phyloP scores from a whole-genome alignment of 35 echinoderm and acorn worm genomes.

The Patiria miniata region DNA sequence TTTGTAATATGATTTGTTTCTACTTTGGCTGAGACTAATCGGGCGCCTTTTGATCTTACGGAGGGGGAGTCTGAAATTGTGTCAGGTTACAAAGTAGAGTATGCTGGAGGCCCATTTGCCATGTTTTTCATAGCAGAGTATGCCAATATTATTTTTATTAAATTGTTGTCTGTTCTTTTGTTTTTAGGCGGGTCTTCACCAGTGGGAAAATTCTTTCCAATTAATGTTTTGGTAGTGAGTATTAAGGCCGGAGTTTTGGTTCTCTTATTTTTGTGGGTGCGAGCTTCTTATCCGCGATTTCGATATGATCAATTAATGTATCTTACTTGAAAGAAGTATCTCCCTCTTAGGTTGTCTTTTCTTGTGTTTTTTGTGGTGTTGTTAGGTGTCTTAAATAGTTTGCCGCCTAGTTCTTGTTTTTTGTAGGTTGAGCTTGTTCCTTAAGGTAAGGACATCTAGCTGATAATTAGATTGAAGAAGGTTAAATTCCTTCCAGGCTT shows the following conservation, averaged over 20 bases:
- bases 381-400: not conserved
- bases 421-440: constrained; percentile 31
- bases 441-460: constrained; percentile 45
- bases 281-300: constrained; percentile 53
- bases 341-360: constrained; percentile 26
- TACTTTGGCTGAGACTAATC: constrained; percentile 77
- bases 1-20: constrained; percentile 56
- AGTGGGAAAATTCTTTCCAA: not conserved
- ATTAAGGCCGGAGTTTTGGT: constrained; percentile 22
- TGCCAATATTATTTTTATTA: constrained; percentile 78
- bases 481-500: constrained; percentile 61
- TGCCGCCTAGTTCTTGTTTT: not conserved
- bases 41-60: constrained; percentile 79
- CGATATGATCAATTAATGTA: constrained; percentile 65
- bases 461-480: constrained; percentile 74
- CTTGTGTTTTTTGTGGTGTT: not conserved
- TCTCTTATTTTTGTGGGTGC: constrained; percentile 51
- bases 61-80: constrained; percentile 89
- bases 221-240: not conserved
- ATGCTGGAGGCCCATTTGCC: constrained; percentile 65
- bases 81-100: constrained; percentile 80
- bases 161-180: constrained; percentile 26
- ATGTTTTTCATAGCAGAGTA: constrained; percentile 81
- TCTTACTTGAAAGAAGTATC: constrained; percentile 57
- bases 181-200: constrained; percentile 45